Base-by-base conservation (phyloP, 2,797 vertebrate genomes). In the Otolemur crassicaudatus region DNA sequence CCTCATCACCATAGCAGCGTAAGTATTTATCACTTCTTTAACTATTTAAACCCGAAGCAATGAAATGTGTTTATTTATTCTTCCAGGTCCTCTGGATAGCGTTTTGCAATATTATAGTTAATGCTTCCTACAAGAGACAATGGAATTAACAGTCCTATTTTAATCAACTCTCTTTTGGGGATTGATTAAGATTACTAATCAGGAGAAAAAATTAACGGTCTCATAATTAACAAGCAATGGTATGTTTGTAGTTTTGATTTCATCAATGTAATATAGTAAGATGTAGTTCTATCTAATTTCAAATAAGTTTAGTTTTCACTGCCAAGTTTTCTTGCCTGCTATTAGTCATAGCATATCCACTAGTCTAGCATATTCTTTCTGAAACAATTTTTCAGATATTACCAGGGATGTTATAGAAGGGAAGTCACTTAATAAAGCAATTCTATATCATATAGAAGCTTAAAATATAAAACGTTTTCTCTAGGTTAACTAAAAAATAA, bases 1-100 rank as follows among this genome's bases (percentile, higher is more conserved):
- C 85, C 98, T 99, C 90, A 99, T 99, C 97, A 99, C 99, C 63
- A 99, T 99, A 96, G 98, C 99, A 90, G 99, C 98, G 99, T 99
- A 98, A 99, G 98, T 98, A 98, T 23, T 49, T 92, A 31, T 40
- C 29, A 12, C 49, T 53, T 70, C 40, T 77, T 95, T 76, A 85
- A 79, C 11, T 43, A 5, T n/a, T 22, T 34, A 82, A 88, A 76
- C 31, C 19, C 67, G n/a, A 77, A 94, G 20, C 60, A 90, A 88
- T 27, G 43, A 72, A 61, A 61, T 31, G 17, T 40, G 34, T 80
- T 81, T 69, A 13, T 63, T 80, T 70, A 58, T 58, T 83, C 40
- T 65, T 87, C 40, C 19, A 58, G 17, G 40, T 70, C 16, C 70
- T 86, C 70, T 83, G 84, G 25, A 96, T 20, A 90, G 43, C 23